These are phyloP conservation scores for Orycteropus afer DNA, from an alignment of 2,113 vertebrate species.

Conservation along the genomic window DNA sequence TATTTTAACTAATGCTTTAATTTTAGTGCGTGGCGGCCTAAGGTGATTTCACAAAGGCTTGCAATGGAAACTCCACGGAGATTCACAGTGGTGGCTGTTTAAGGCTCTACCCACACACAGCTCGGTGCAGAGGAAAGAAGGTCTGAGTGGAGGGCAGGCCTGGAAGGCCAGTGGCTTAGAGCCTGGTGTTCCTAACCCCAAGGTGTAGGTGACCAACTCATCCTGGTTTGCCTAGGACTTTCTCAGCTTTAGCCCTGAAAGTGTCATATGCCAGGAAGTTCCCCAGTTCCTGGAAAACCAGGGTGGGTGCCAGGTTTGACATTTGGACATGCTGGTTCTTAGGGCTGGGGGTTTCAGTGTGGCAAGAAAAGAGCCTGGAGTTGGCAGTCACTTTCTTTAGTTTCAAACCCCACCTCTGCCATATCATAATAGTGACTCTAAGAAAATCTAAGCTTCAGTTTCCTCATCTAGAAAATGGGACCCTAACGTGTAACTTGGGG, in stretches of 20 bases:
- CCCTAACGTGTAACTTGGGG: accelerated
- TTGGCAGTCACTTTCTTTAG: background rate
- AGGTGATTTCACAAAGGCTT: slow-evolving; percentile 40
- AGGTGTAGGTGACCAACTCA: background rate
- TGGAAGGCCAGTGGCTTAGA: background rate
- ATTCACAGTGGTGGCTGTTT: accelerated
- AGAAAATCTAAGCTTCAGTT: background rate
- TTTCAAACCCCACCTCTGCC: background rate
- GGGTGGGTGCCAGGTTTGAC: background rate
- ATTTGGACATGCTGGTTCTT: background rate
- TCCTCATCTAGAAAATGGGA: background rate
- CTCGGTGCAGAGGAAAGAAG: too few relatives aligned
- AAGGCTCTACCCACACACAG: background rate
- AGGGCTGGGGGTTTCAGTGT: background rate
- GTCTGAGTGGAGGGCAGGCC: accelerated
- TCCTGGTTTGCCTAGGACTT: background rate
- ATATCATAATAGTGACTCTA: background rate
- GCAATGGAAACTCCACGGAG: background rate
- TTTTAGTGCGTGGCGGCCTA: slow-evolving; percentile 47
- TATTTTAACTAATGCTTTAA: slow-evolving; percentile 80
- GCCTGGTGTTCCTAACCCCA: background rate
- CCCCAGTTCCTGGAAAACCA: background rate
- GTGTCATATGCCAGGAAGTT: accelerated
- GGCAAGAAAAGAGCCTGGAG: background rate
- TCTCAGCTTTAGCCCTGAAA: background rate